Conservation (phyloP, 2,888 invertebrate species). For the Unio delphinus region DNA sequence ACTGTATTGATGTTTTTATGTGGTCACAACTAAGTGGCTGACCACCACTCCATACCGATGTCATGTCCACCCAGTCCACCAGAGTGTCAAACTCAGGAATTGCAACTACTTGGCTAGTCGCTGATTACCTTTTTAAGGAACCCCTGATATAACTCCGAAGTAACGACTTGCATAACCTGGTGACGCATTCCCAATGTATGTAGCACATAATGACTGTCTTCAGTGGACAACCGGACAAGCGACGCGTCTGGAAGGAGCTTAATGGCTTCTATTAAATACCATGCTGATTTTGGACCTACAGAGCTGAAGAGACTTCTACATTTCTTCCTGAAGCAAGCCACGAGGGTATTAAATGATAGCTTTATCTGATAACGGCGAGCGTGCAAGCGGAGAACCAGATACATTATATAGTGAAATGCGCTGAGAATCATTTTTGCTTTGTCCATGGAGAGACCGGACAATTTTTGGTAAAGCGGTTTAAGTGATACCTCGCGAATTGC, state of each 20-base stretch:
- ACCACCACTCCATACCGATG: too few relatives aligned
- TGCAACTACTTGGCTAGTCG: not conserved
- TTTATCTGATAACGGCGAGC: too few relatives aligned
- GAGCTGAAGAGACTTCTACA: not conserved
- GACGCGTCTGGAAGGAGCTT: slow-evolving; percentile 5
- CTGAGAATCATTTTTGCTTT: too few relatives aligned
- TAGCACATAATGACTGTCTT: not conserved
- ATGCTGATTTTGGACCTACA: slow-evolving; percentile 3
- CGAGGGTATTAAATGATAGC: too few relatives aligned
- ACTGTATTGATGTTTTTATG: too few relatives aligned
- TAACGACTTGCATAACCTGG: not conserved
- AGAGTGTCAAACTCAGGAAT: not conserved
- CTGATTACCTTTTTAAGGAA: not conserved
- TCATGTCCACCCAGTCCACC: not conserved
- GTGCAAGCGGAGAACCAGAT: too few relatives aligned
- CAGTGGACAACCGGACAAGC: not conserved
- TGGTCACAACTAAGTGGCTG: too few relatives aligned
- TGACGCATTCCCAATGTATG: not conserved
- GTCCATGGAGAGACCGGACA: too few relatives aligned
- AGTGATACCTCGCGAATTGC: too few relatives aligned
- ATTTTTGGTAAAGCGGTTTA: too few relatives aligned
- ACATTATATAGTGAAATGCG: too few relatives aligned
- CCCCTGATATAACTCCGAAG: not conserved
- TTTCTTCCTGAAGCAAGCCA: too few relatives aligned
- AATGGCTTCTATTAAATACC: slow-evolving; percentile 8